Evolutionary conservation across 2,797 vertebrate genomes (phyloP).

Genomic region (Karalla daura): DNA sequence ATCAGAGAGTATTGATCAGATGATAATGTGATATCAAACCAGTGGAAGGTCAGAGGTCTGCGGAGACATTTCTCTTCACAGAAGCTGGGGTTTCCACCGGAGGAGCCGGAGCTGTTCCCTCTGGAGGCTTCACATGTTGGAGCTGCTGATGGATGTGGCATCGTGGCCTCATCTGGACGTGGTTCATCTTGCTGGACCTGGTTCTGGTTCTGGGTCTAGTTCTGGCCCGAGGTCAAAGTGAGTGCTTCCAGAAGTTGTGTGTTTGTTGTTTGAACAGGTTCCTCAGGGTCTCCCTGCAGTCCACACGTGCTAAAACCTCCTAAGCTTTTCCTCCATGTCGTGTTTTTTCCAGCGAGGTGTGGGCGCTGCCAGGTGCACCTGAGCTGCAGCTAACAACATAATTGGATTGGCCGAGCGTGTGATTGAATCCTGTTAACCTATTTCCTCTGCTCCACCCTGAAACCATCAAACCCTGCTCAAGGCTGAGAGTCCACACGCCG

Average conservation of each 20-base stretch:
- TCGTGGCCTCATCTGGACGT: no score
- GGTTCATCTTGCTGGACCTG: no score
- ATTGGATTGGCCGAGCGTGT: conserved; percentile 76
- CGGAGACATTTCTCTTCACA: no score
- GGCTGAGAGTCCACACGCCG: conserved; percentile 43
- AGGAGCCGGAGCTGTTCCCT: no score
- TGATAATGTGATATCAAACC: no score
- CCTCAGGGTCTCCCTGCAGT: conserved; percentile 17
- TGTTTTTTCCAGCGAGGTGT: conserved; percentile 16
- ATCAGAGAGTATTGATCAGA: no score
- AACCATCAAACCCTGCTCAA: conserved; percentile 28
- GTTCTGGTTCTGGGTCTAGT: no score
- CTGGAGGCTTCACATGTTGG: no score
- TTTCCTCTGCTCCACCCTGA: conserved; percentile 74
- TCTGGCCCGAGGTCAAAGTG: no score
- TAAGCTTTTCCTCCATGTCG: conserved; percentile 41
- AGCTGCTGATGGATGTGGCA: no score
- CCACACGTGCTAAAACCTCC: conserved; percentile 44
- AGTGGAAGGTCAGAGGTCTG: no score
- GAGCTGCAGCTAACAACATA: conserved; percentile 66
- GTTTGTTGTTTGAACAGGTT: conserved; percentile 53
- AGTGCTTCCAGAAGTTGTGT: conserved; percentile 27
- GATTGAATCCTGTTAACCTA: conserved; percentile 79
- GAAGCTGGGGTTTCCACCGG: no score
- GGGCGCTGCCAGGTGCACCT: conserved; percentile 53